Evolutionary conservation across 2,113 vertebrate genomes (phyloP), one percentile per base, ranked within the genome.

Genomic region (Scytalopus superciliaris): DNA sequence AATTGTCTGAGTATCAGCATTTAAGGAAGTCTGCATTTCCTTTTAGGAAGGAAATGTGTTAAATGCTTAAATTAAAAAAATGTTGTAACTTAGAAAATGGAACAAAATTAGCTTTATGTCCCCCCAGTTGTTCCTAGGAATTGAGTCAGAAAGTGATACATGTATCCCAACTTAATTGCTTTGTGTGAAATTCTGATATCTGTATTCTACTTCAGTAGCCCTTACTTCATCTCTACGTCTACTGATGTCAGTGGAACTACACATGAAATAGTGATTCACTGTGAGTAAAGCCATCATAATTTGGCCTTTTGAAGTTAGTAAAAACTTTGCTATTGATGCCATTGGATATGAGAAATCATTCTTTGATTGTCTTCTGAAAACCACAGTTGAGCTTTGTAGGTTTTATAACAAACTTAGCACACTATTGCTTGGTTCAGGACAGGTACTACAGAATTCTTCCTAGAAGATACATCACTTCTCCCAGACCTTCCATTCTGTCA

Each of bases 41-140:
- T 91, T 86, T 90, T 92, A 95, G 90, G 94, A 96, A 84, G 89
- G 73, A 94, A 94, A 95, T 79, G 82, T 22, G 49, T 68, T 95
- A 93, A 94, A 93, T 59, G 50, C 60, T 87, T 84, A 85, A 84
- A 89, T 91, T 92, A 89, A 91, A 89, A 81, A 74, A 55, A 81
- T 90, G 45, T 85, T 93, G 30, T 88, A 93, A 86, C 72, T 40
- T 86, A 63, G 87, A 93, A 97, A 96, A 94, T 93, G 79, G 90
- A 59, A 84, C 44, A 90, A 84, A 88, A 93, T 89, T 85, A 67
- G 14, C 55, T 81, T 55, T 90, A 22, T 74, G 35, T 91, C 19
- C 50, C 17, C 25, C 16, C 4, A 30, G 25, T 24, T 78, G 18
- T 72, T 70, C n/a, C 30, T 40, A 74, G 69, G 74, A 96, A 92